Evolutionary conservation across 2,113 vertebrate genomes (phyloP), one percentile per base, ranked within the genome.

Genomic region (Lynx canadensis): DNA sequence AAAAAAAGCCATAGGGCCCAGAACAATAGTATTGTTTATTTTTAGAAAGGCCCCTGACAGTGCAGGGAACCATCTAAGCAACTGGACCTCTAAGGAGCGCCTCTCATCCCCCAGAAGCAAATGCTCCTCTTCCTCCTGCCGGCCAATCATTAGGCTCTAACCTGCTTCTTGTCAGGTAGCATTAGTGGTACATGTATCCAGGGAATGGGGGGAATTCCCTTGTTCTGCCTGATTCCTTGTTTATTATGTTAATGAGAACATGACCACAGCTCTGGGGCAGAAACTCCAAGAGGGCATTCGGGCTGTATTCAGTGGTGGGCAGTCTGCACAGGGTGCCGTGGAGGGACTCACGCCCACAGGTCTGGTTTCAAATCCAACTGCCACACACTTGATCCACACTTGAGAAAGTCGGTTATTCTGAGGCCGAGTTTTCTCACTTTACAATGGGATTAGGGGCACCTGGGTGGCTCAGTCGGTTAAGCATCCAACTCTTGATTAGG

Each of bases 211-310:
- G 31, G 65, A 16, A 14, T 3, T 0, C 41, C 81, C 78, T 74
- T 48, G 94, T 68, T 95, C 63, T 86, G 71, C 82, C 71, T 19
- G 29, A 48, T 91, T 93, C 65, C 94, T 95, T 93, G 85, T 97
- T 97, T 91, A 91, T 89, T 95, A 97, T 63, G 89, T 31, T 97
- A 91, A 89, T 78, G 85, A 97, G 94, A 89, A 86, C 68, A 86
- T 57, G 86, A 63, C 33, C 80, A 52, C 55, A 29, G 55, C 48
- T 83, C 50, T 4, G 45, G 78, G 79, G 81, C 80, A 65, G 76
- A 78, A 48, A 55, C 65, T 82, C 38, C 7, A 7, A 78, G 73
- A n/a, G 78, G 89, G n/a, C 68, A 19, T 55, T 60, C n/a, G 41
- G 63, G 38, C 52, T 60, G 10, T 29, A 1, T 31, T 93, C 14